Base-by-base conservation (phyloP, 2,888 invertebrate genomes). In the Plagodis dolabraria region DNA sequence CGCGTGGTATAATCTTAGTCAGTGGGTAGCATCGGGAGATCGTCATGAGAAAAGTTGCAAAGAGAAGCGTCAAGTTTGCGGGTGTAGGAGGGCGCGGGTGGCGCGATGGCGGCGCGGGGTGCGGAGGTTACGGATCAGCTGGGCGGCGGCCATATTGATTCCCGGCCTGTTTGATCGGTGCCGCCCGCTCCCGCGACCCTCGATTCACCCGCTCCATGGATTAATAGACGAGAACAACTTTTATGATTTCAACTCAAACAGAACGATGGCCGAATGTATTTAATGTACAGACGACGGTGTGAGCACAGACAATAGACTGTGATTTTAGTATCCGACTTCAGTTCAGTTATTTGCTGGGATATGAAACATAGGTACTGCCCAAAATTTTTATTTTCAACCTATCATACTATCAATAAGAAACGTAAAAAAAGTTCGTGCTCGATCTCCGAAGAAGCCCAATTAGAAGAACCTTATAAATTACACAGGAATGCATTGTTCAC, bases 111-210 rank as follows among this genome's bases (percentile, higher is more conserved):
- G 71, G 70, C 75, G 86, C 80, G 86, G 84, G 83, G 77, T 69
- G 86, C 80, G 85, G 89, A 86, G 90, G 89, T 89, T 89, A 87
- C 89, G 89, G 91, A 92, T 92, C 92, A 91, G 92, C 92, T 90
- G 90, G 92, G 91, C 87, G 90, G 89, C 91, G 87, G 89, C 90
- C 92, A 91, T 92, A 92, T 92, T 92, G 92, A 92, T 92, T 92
- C 92, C 87, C 85, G 87, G 89, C 89, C 89, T 89, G 89, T 90
- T 90, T 90, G 91, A 90, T 89, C 90, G 89, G 89, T 86, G 85
- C 85, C 88, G 80, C 84, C 81, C 80, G 68, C 72, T 82, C 78
- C 77, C 82, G 75, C 80, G 72, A 76, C 76, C 70, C 75, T 68
- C 69, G 65, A 63, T 68, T 64, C 74, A 72, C 77, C 77, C 80